Evolutionary conservation across 2,888 invertebrate genomes (phyloP), one percentile per base, ranked within the genome.

Genomic region (Eutolmus rufibarbis): DNA sequence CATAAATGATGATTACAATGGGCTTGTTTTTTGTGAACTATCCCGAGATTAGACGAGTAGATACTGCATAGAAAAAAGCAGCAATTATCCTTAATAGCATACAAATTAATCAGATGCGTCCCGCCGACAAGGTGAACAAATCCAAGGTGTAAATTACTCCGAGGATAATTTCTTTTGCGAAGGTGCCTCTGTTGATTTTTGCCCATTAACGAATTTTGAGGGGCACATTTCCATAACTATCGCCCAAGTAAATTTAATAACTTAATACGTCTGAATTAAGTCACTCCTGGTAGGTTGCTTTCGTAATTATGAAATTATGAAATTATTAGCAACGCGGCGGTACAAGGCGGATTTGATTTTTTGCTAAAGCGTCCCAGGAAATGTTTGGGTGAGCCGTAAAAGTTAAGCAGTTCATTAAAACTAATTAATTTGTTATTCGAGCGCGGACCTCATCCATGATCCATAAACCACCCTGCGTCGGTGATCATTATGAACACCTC

Each of bases 371-470:
- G 8, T 66, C 23, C 8, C 66, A 19, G 57, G 66, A 82, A 57
- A 57, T 37, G 19, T 82, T 82, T 57, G 14, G 34, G 37, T 56
- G 56, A 46, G 74, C 31, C 85, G 37, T 74, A 85, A 74, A 85
- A 74, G 8, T 46, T 85, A 85, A 85, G 74, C 85, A 74, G 85
- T 74, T 85, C 85, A 85, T 85, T 85, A 85, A 85, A 85, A 85
- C 43, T 85, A 74, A 85, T 85, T 85, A 85, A 74, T 85, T 28
- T 85, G 34, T 74, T 85, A 85, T 85, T 85, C 74, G 23, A 56
- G 34, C 8, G 46, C 85, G 34, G 37, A 37, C 85, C 31, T 57
- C 46, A 40, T 74, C 85, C 74, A 57, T n/a, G n/a, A n/a, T 74
- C 85, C 85, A 85, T 85, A 85, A 85, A 85, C 85, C 85, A 85